Conservation (phyloP, 2,888 invertebrate species). For the Tenthredo distinguenda region DNA sequence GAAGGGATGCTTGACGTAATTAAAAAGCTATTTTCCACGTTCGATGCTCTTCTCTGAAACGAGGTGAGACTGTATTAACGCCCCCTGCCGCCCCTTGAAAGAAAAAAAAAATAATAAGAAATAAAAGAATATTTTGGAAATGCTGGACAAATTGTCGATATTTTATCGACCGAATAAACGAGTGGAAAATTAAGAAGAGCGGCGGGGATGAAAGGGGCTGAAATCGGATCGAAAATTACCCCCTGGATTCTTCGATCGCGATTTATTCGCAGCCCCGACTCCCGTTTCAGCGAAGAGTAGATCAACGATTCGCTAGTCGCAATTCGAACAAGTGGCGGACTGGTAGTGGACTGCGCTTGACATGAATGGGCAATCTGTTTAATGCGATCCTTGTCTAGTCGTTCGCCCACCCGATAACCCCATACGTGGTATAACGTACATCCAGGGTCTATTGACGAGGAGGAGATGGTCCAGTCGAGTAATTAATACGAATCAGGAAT, state of each 20-base stretch:
- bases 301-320: conserved; percentile 15
- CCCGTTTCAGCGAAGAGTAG: background rate
- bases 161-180: background rate
- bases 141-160: no score
- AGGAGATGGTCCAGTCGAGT: background rate
- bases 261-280: background rate
- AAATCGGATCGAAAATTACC: background rate
- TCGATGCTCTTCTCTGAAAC: background rate
- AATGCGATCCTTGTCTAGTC: conserved; percentile 50
- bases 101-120: no score
- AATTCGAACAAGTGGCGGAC: background rate
- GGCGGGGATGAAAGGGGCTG: background rate
- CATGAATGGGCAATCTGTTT: conserved; percentile 54
- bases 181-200: background rate
- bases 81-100: background rate
- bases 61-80: background rate
- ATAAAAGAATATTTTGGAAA: no score
- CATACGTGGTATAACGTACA: background rate
- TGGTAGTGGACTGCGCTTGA: conserved; percentile 49
- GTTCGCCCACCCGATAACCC: conserved; percentile 34
- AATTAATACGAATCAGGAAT: conserved; percentile 13
- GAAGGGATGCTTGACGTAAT: background rate
- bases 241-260: background rate
- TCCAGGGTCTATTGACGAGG: conserved; percentile 13
- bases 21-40: background rate